phyloP scores from a whole-genome alignment of 2,797 vertebrate species.

The Heliangelus exortis region DNA sequence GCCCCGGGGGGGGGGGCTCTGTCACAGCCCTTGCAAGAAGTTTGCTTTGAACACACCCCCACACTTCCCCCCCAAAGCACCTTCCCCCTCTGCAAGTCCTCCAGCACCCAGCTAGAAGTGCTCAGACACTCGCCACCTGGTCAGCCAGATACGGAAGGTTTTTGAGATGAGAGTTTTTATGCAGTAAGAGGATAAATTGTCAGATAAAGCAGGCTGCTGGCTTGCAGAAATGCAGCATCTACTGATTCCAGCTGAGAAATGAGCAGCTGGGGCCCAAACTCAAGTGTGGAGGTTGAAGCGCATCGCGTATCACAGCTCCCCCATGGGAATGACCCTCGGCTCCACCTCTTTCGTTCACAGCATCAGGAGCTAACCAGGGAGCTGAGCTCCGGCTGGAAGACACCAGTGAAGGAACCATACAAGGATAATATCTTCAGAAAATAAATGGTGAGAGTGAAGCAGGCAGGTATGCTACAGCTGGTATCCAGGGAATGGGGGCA shows the following conservation, averaged over 20 bases:
- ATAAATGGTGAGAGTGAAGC: not conserved
- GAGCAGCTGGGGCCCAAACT: accelerated
- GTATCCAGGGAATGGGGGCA: not conserved
- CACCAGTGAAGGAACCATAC: not conserved
- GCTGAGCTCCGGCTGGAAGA: not conserved
- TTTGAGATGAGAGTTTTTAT: not conserved
- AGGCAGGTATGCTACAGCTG: not conserved
- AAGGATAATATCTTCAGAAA: not conserved
- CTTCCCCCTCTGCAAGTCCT: not conserved
- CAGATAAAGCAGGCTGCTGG: not conserved
- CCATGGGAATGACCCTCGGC: not conserved
- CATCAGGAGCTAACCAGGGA: not conserved
- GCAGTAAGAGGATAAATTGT: not conserved
- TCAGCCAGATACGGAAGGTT: accelerated
- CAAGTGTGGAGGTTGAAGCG: not conserved
- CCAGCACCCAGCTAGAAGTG: not conserved
- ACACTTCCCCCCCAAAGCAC: not conserved
- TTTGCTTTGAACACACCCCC: not conserved
- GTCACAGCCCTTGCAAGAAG: not conserved
- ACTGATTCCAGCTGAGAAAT: not conserved
- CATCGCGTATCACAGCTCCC: not conserved
- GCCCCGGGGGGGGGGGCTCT: not conserved
- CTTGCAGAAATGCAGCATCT: not conserved
- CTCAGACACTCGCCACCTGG: not conserved
- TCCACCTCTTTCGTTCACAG: not conserved